Percentiles rank a stretch among this genome's conserved stretches.
Conservation (phyloP, 2,888 invertebrate genomes). For the Drosophila cognata region DNA sequence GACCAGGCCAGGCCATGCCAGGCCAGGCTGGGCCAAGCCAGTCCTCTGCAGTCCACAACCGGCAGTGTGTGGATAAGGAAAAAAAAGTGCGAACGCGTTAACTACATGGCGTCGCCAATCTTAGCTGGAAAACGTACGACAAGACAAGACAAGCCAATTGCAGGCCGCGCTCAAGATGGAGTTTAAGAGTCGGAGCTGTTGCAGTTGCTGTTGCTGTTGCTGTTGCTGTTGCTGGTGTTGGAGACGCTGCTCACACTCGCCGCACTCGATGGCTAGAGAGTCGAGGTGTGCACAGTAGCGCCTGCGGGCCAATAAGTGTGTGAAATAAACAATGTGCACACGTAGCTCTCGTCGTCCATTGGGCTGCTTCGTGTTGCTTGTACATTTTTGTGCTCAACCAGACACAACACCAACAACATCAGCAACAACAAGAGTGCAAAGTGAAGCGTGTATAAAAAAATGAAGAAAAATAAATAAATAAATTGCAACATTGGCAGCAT, state of each 20-base stretch:
- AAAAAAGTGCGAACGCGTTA: slow-evolving; percentile 81
- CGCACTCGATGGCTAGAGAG: slow-evolving; percentile 22
- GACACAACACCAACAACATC: slow-evolving; percentile 57
- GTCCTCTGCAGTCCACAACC: slow-evolving; percentile 30
- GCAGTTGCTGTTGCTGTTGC: slow-evolving; percentile 8
- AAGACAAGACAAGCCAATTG: slow-evolving; percentile 78
- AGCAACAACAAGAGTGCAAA: slow-evolving; percentile 18
- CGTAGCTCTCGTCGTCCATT: slow-evolving; percentile 60
- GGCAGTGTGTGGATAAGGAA: slow-evolving; percentile 29
- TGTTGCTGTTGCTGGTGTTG: background rate
- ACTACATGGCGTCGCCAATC: slow-evolving; percentile 80
- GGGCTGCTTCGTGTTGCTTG: slow-evolving; percentile 68
- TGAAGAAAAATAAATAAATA: slow-evolving; percentile 79
- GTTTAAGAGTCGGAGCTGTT: slow-evolving; percentile 22
- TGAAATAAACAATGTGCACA: slow-evolving; percentile 81
- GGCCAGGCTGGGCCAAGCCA: slow-evolving; percentile 8
- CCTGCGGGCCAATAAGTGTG: slow-evolving; percentile 81
- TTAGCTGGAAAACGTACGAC: slow-evolving; percentile 80
- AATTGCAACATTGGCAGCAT: slow-evolving; percentile 81
- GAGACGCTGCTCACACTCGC: slow-evolving; percentile 11
- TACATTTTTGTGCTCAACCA: slow-evolving; percentile 76
- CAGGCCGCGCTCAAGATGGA: slow-evolving; percentile 44
- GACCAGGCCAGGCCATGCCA: slow-evolving; percentile 33
- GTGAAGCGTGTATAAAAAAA: slow-evolving; percentile 46
- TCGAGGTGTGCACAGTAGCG: slow-evolving; percentile 68